Conservation (phyloP, 92 coral and sea anemone species). For the Umimayanthus chanpuru region DNA sequence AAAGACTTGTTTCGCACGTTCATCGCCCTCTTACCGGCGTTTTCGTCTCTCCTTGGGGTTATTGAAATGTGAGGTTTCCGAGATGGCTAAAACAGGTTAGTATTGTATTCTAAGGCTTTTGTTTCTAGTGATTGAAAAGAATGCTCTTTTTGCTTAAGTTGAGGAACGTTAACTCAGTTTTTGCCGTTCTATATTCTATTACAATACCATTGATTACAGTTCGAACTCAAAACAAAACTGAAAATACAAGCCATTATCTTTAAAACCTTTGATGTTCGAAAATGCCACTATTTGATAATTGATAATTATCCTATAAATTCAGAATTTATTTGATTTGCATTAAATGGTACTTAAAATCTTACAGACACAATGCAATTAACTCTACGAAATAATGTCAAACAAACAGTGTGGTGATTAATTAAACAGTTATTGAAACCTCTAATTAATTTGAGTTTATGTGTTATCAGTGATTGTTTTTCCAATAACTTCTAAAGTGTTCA, state of each 20-base stretch:
- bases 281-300: too few species aligned
- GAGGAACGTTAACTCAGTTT: background rate
- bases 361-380: background rate
- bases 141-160: background rate
- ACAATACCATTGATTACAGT: slow-evolving; percentile 14
- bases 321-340: background rate
- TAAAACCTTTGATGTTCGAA: background rate
- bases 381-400: background rate
- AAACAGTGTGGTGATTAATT: background rate
- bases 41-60: background rate
- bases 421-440: background rate
- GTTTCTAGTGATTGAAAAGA: background rate
- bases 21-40: background rate
- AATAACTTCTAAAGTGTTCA: background rate
- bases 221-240: background rate
- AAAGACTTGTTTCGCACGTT: background rate
- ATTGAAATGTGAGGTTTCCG: background rate
- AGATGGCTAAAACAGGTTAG: slow-evolving; percentile 37
- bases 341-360: background rate
- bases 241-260: background rate
- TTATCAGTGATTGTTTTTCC: background rate
- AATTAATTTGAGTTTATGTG: too few species aligned
- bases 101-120: background rate
- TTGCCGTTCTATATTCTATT: background rate
- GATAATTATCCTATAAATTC: background rate